Evolutionary conservation across 2,113 vertebrate genomes (phyloP), one percentile per base, ranked within the genome.

Genomic region (Nycticebus coucang): DNA sequence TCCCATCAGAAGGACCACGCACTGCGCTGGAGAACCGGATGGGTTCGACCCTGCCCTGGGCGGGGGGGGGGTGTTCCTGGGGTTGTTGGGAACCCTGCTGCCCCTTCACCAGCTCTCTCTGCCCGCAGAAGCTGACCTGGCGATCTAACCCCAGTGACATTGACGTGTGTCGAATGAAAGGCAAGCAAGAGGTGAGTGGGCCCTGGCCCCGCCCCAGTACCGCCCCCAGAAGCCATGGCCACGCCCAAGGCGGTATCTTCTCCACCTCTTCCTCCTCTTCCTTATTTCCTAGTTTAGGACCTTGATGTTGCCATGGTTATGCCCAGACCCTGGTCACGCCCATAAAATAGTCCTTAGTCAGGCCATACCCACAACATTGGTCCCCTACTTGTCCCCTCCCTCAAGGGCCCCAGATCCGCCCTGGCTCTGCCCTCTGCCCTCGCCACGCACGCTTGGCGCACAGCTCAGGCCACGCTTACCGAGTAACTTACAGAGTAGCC

Each of bases 121-220:
- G 28, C 72, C 55, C 94, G 4, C 96, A 99, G 99, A 99, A 99
- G 92, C 98, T 99, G 97, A 99, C 99, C 15, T 99, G 99, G 99
- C 98, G 97, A 96, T 99, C 99, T 0, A 99, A 99, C 95, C 99
- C 99, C 97, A 99, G 99, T 4, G 99, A 99, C 98, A 99, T 99
- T 98, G 98, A 99, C 96, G 99, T 99, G 98, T 99, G 99, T 97
- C 98, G 99, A 77, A 99, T 99, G 99, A 99, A 99, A 98, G 99
- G 99, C 94, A 99, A 99, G 72, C 99, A 99, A 26, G 99, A 99
- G 99, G 99, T 99, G 96, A 83, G 93, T 93, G 64, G 33, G 19
- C n/a, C 13, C 62, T 10, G 11, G 35, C 41, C 84, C 13, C 8
- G 13, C 45, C 64, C 71, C 55, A 4, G 7, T n/a, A 75, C 12